Evolutionary conservation across 53 echinoderm and acorn worm genomes (phyloP).

Genomic region (Hippasteria phrygiana): DNA sequence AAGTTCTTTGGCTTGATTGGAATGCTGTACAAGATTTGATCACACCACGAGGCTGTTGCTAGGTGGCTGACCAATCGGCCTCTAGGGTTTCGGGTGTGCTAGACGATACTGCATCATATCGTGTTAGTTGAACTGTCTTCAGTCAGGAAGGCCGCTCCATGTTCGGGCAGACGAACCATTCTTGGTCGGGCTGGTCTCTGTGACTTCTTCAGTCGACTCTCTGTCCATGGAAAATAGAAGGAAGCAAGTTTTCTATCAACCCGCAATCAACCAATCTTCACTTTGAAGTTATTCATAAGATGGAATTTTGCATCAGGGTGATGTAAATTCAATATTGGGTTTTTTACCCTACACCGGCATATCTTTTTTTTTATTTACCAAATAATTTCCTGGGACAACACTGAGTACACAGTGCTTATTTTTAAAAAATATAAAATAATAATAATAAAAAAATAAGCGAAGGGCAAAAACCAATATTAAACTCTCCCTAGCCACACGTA

Average conservation of each 20-base stretch:
- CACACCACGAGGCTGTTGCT: not conserved
- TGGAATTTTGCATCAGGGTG: too few relatives aligned
- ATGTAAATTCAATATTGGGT: too few relatives aligned
- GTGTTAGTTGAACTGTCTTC: not conserved
- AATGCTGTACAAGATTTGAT: not conserved
- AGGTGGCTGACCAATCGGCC: not conserved
- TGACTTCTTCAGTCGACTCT: slow-evolving; percentile 24
- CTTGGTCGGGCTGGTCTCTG: not conserved
- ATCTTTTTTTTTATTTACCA: too few relatives aligned
- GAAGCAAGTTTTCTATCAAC: not conserved
- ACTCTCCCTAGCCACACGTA: too few relatives aligned
- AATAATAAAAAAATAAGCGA: too few relatives aligned
- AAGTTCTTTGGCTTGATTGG: too few relatives aligned
- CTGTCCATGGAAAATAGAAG: slow-evolving; percentile 1
- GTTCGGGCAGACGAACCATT: slow-evolving; percentile 4
- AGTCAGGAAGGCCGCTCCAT: slow-evolving; percentile 3
- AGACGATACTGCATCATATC: not conserved
- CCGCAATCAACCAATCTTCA: not conserved
- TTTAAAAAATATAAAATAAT: too few relatives aligned
- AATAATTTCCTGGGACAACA: too few relatives aligned
- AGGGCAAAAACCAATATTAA: too few relatives aligned
- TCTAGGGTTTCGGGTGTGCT: not conserved
- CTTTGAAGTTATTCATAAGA: too few relatives aligned
- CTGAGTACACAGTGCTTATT: too few relatives aligned
- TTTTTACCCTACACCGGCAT: too few relatives aligned